phyloP scores from a whole-genome alignment of 2,888 invertebrate genomes.

The Marasmarcha lunaedactyla region DNA sequence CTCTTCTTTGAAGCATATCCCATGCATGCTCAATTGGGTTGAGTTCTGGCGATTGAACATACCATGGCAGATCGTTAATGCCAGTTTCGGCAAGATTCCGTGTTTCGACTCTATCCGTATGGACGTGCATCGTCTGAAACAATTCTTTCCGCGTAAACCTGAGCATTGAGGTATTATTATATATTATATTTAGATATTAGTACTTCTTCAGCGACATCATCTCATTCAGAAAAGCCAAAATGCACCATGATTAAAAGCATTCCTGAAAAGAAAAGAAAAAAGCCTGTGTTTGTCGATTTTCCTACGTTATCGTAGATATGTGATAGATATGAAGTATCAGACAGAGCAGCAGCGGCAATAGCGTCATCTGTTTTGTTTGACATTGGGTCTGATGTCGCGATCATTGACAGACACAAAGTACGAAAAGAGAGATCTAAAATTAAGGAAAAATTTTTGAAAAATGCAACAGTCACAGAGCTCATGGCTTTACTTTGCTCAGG shows the following conservation, averaged over 20 bases:
- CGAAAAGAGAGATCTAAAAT: slow-evolving; percentile 8
- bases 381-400: slow-evolving; percentile 4
- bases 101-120: too few species aligned
- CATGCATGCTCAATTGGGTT: too few species aligned
- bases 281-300: neutral
- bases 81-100: too few species aligned
- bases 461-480: slow-evolving; percentile 1
- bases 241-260: slow-evolving; percentile 1
- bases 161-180: too few species aligned
- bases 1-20: too few species aligned
- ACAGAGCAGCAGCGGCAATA: slow-evolving; percentile 16
- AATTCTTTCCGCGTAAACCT: too few species aligned
- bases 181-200: slow-evolving; percentile 2
- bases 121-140: too few species aligned
- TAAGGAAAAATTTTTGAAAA: slow-evolving; percentile 1
- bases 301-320: slow-evolving; percentile 11
- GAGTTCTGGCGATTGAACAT: too few species aligned
- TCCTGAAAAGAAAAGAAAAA: slow-evolving; percentile 2
- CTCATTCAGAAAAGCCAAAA: slow-evolving; percentile 2
- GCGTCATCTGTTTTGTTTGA: slow-evolving; percentile 13
- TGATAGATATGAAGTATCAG: slow-evolving; percentile 16
- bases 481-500: too few species aligned
- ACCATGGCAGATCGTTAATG: too few species aligned
- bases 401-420: slow-evolving; percentile 14
- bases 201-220: slow-evolving; percentile 1